Evolutionary conservation across 2,888 invertebrate species (phyloP), one percentile per base, ranked within the genome.

Genomic region (Eilema caniola): DNA sequence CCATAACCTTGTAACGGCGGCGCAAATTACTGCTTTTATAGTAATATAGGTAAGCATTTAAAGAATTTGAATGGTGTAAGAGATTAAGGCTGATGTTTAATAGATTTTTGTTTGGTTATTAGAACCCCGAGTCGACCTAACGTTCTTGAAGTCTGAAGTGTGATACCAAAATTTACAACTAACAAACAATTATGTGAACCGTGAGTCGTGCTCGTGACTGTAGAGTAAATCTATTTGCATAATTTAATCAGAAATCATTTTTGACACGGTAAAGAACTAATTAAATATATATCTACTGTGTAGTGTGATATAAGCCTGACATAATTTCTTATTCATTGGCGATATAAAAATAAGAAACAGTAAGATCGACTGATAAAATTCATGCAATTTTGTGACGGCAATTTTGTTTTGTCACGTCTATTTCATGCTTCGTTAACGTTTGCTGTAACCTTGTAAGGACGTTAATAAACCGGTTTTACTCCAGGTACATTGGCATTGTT

Each of bases 1-100:
- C 65, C 41, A 62, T 78, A 82, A 73, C 79, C 74, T 76, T 81
- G 75, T 73, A 73, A 69, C 64, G 57, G 47, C 67, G 71, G 47
- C n/a, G 64, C 33, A 20, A 69, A 61, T 69, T 61, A 65, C 59
- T 47, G 64, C 68, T 64, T 59, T 69, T 69, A 69, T 69, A 24
- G 31, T 41, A 14, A 8, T 28, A 25, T 64, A 53, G n/a, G 53
- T n/a, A n/a, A 10, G 10, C 53, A n/a, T 53, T 53, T n/a, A 10
- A 53, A 53, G 53, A 47, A 47, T 47, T 53, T 53, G 20, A 53
- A 53, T 53, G n/a, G 4, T 53, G 53, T 53, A 53, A 53, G 53
- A 53, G 53, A 16, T 53, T 53, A 53, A 10, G 53, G 53, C 53
- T 53, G n/a, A 53, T 53, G 2, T 53, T n/a, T 53, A n/a, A 53